Percentiles rank a stretch among this genome's conserved stretches.
Evolutionary conservation across 2,888 invertebrate genomes (phyloP).

Genomic region (Platerodrilus igneus): DNA sequence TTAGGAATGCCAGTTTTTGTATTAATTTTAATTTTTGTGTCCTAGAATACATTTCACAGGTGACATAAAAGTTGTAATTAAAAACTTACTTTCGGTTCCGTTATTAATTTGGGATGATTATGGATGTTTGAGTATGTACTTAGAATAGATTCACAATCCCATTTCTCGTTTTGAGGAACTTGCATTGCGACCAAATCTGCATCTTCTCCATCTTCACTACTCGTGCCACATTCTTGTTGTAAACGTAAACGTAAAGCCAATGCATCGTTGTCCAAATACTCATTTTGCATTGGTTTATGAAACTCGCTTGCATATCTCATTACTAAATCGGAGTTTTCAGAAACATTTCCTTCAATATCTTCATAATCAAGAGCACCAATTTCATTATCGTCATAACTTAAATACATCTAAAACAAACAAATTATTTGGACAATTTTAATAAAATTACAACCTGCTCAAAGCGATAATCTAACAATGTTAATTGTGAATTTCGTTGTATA

Average conservation of each 20-base stretch:
- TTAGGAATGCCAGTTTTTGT: constrained; percentile 70
- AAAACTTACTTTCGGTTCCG: constrained; percentile 60
- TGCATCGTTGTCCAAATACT: constrained; percentile 52
- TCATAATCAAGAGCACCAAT: constrained; percentile 87
- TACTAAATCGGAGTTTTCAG: constrained; percentile 64
- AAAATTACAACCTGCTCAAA: constrained; percentile 74
- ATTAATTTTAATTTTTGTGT: constrained; percentile 64
- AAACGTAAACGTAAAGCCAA: constrained; percentile 6
- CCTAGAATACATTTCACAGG: constrained; percentile 31
- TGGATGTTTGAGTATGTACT: constrained; percentile 88
- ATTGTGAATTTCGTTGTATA: constrained; percentile 76
- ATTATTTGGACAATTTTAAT: background rate
- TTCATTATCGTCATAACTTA: constrained; percentile 82
- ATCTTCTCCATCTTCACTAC: constrained; percentile 51
- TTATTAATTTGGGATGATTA: constrained; percentile 86
- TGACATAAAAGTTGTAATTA: constrained; percentile 1
- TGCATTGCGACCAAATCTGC: constrained; percentile 58
- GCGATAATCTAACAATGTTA: constrained; percentile 75
- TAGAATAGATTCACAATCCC: constrained; percentile 90
- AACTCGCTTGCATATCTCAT: constrained; percentile 72
- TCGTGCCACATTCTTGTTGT: constrained; percentile 27
- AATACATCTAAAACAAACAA: constrained; percentile 57
- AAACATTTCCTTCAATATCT: constrained; percentile 78
- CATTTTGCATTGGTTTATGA: constrained; percentile 54
- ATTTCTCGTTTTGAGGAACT: constrained; percentile 64